Conservation (phyloP, 2,797 vertebrate species). For the Pangasius mekongensis region DNA sequence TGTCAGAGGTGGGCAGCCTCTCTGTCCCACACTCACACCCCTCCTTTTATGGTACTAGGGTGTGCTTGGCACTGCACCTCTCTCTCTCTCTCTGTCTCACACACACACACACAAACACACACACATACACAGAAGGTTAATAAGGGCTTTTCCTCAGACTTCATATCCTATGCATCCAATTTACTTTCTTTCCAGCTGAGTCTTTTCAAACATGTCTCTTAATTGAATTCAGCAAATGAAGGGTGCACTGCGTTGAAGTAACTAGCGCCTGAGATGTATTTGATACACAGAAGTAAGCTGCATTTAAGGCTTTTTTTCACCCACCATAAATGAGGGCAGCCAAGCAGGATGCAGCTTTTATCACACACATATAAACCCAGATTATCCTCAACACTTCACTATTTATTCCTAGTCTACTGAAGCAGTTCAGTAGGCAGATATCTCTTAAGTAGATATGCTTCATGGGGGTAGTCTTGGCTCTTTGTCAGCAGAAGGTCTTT, state of each 20-base stretch:
- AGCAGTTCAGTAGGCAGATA: neutral
- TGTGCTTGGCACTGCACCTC: slow-evolving; percentile 15
- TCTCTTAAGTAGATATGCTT: slow-evolving; percentile 5
- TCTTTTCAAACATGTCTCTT: neutral
- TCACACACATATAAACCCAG: neutral
- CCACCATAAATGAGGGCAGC: neutral
- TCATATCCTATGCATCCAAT: slow-evolving; percentile 11
- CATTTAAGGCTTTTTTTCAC: neutral
- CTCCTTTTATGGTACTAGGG: slow-evolving; percentile 27
- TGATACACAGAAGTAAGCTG: neutral
- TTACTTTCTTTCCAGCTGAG: slow-evolving; percentile 21
- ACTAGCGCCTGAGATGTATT: neutral
- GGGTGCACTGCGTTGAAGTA: neutral
- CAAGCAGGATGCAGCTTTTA: neutral
- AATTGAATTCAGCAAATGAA: slow-evolving; percentile 10
- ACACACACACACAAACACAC: neutral
- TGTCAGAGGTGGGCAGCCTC: slow-evolving; percentile 15
- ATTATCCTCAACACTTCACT: slow-evolving; percentile 18
- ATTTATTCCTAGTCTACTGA: slow-evolving; percentile 8
- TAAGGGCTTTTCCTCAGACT: slow-evolving; percentile 22
- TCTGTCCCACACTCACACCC: slow-evolving; percentile 18
- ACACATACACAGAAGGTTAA: slow-evolving; percentile 18
- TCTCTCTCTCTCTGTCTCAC: neutral
- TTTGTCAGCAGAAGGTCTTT: neutral
- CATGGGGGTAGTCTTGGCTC: neutral